Evolutionary conservation across 2,113 vertebrate species (phyloP), one percentile per base, ranked within the genome.

Genomic region (Mesitornis unicolor): DNA sequence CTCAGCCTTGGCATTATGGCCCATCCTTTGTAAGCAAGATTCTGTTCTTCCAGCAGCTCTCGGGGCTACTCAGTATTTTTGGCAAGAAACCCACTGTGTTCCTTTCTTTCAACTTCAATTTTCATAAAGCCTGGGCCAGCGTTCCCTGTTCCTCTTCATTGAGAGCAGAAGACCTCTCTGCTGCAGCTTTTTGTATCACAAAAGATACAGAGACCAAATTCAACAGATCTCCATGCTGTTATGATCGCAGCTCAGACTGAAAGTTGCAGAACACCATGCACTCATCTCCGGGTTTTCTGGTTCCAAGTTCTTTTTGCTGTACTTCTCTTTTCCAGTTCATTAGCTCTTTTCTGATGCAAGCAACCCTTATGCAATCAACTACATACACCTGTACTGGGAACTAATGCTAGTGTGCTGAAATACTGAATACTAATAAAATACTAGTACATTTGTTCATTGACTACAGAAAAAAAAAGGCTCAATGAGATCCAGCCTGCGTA

Each of bases 11-110:
- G 92, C 84, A 93, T 83, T 89, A 89, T 45, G 65, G 89, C 10
- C 76, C 77, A 94, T 92, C 92, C 65, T 93, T 90, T 95, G 88
- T 88, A 95, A 96, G 71, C 82, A 94, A 91, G 78, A 94, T 61
- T 94, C 79, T 86, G 56, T 89, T 78, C 71, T 94, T 96, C 90
- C 80, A 96, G 86, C 80, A 29, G 84, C 61, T 90, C 43, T 90
- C 83, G 20, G 25, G 69, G 77, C 89, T 87, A 69, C 78, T 89
- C 87, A 43, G 61, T 82, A 76, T 64, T 95, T 94, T 80, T 97
- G 86, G 92, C 92, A 95, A 93, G 77, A 89, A 84, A 93, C 2
- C 3, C 17, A 38, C 40, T 18, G 35, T 81, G 50, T 38, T 95
- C 56, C 68, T 92, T 87, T 90, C 83, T 96, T 93, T 90, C 90